phyloP scores from a whole-genome alignment of 1,140 invertebrate species.

The Diplogasteroides magnus region DNA sequence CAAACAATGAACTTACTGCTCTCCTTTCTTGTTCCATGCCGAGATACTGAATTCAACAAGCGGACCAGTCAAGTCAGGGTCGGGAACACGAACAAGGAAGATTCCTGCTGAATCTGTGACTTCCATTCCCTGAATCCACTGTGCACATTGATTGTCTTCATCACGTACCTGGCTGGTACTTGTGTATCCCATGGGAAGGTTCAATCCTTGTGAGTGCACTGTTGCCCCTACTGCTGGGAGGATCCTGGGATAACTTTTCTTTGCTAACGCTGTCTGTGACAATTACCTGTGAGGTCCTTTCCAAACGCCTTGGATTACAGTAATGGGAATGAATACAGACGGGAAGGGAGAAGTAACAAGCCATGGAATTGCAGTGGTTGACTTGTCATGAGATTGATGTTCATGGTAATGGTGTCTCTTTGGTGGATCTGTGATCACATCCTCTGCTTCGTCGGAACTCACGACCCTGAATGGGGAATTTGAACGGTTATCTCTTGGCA shows the following conservation, averaged over 20 bases:
- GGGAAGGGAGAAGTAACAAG: neutral
- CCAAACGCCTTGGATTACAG: neutral
- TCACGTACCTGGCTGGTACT: neutral
- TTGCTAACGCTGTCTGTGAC: neutral
- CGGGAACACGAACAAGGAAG: neutral
- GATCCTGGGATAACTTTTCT: neutral
- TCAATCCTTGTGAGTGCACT: neutral
- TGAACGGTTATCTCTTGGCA: too few relatives aligned
- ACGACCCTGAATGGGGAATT: too few relatives aligned
- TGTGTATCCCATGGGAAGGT: constrained; percentile 12
- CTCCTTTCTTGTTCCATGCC: neutral
- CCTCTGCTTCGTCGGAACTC: too few relatives aligned
- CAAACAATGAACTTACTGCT: neutral
- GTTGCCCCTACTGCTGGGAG: neutral
- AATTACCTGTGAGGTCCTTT: neutral
- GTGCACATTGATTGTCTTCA: too few relatives aligned
- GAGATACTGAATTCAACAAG: neutral
- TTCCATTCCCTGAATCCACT: constrained; percentile 5
- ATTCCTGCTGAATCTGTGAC: neutral
- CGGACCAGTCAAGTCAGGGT: neutral
- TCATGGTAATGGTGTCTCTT: too few relatives aligned
- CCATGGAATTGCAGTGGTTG: too few relatives aligned
- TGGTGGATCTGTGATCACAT: too few relatives aligned
- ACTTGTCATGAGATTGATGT: too few relatives aligned
- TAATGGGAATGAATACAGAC: constrained; percentile 8